A percentile compares a stretch with the other conserved stretches of the same genome.
Evolutionary conservation across 2,888 invertebrate genomes (phyloP).

Genomic region (Sesia bembeciformis): DNA sequence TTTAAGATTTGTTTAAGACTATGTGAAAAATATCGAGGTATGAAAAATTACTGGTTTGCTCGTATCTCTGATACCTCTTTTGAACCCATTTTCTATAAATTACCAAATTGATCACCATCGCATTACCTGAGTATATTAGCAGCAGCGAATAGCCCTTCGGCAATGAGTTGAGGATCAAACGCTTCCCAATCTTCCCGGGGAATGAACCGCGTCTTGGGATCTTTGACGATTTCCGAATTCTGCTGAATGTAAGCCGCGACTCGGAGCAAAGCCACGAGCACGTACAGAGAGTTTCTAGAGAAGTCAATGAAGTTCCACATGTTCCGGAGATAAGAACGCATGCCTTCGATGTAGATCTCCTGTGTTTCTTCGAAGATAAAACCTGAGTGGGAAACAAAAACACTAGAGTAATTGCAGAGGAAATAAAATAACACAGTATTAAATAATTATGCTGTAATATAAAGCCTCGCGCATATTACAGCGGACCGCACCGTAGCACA

Average conservation of each 20-base stretch:
- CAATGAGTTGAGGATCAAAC: conserved; percentile 94
- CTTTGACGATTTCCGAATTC: conserved; percentile 76
- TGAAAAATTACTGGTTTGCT: too few relatives aligned
- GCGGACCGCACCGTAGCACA: too few relatives aligned
- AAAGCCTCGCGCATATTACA: too few relatives aligned
- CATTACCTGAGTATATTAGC: conserved; percentile 91
- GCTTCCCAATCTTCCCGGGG: conserved; percentile 92
- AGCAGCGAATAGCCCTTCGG: conserved; percentile 94
- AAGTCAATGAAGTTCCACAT: conserved; percentile 99
- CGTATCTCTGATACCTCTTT: too few relatives aligned
- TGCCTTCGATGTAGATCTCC: conserved; percentile 91
- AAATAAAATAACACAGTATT: too few relatives aligned
- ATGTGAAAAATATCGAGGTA: too few relatives aligned
- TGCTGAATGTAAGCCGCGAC: conserved; percentile 86
- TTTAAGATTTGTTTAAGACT: too few relatives aligned
- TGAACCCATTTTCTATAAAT: too few relatives aligned
- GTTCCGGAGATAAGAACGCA: conserved; percentile 88
- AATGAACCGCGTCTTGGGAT: conserved; percentile 82
- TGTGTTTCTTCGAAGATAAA: conserved; percentile 95
- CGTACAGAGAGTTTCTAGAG: conserved; percentile 89
- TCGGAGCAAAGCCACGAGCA: conserved; percentile 79
- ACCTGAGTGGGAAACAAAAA: conserved; percentile 53
- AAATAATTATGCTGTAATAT: too few relatives aligned
- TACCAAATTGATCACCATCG: too few relatives aligned
- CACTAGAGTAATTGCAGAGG: too few relatives aligned